Base-by-base conservation (phyloP, 2,888 invertebrate genomes). In the Apodemia hepburni region DNA sequence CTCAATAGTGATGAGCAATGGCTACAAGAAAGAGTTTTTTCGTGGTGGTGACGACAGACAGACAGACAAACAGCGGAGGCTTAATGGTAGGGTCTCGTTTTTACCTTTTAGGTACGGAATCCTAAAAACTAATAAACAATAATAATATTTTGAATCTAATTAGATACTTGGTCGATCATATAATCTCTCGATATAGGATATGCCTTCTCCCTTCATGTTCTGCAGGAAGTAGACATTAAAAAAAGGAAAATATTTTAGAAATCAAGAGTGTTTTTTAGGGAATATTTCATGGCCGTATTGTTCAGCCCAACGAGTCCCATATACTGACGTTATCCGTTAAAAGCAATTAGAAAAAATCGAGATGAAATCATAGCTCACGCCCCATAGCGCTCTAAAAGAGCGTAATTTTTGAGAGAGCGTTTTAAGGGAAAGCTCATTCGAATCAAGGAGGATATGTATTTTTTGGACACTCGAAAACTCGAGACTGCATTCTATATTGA, bases 331-430 rank as follows among this genome's bases (percentile, higher is more conserved):
- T 61, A 18, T 57, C 57, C n/a, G 35, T 54, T 38, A 11, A 18
- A 61, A 18, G 18, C 12, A 61, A 61, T 54, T 61, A 61, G 54
- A 61, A 54, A 61, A 61, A 61, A 61, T 61, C 51, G 61, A 61
- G 35, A 47, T 33, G 60, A 61, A 51, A 49, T 54, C 51, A 51
- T 15, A 35, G 33, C 61, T 38, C 22, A 51, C 51, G 33, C 54
- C 22, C 15, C 54, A 54, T 54, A 15, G 22, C 51, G 12, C 51
- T 45, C n/a, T 4, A 22, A 51, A 22, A 51, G 51, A 12, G 51
- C 45, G 45, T 45, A 51, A 17, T 17, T 51, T 51, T 51, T 51
- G 51, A 51, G 54, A 29, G 45, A 58, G 42, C 22, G 61, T 47
- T 42, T 45, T 47, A 29, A 33, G 29, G 22, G 33, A 38, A 57